Conservation (phyloP, 2,888 invertebrate species). For the Drosophila anomalata region DNA sequence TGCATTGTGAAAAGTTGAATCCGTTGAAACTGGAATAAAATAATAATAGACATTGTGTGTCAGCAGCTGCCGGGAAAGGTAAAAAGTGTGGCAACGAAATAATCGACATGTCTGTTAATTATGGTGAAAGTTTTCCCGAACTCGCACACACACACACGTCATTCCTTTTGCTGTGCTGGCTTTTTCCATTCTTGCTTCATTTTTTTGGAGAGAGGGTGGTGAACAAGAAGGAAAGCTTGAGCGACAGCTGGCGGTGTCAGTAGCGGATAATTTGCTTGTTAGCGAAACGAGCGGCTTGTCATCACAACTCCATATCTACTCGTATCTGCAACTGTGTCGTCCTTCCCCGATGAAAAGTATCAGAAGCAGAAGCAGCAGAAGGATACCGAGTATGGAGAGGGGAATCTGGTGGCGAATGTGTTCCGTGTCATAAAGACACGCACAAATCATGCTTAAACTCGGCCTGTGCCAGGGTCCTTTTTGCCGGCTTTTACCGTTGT, state of each 20-base stretch:
- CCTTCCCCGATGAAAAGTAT: slow-evolving; percentile 1
- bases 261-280: slow-evolving; percentile 50
- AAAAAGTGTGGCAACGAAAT: slow-evolving; percentile 70
- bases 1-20: slow-evolving; percentile 67
- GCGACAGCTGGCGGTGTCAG: slow-evolving; percentile 69
- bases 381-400: not conserved
- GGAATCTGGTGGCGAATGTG: slow-evolving; percentile 56
- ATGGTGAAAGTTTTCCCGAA: slow-evolving; percentile 72
- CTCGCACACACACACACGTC: slow-evolving; percentile 53
- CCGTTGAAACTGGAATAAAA: slow-evolving; percentile 41
- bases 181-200: slow-evolving; percentile 34
- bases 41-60: slow-evolving; percentile 31
- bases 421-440: slow-evolving; percentile 77
- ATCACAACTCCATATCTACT: slow-evolving; percentile 13
- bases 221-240: slow-evolving; percentile 8
- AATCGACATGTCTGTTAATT: slow-evolving; percentile 79
- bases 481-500: slow-evolving; percentile 24
- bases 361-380: not conserved
- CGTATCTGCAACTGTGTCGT: slow-evolving; percentile 32
- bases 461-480: slow-evolving; percentile 38
- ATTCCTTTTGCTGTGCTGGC: slow-evolving; percentile 35
- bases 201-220: slow-evolving; percentile 27
- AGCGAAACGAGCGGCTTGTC: slow-evolving; percentile 42
- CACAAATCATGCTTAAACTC: slow-evolving; percentile 78
- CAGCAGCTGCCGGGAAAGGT: slow-evolving; percentile 57